Conservation (phyloP, 1,140 invertebrate species). For the Panagrolaimus sp. region DNA sequence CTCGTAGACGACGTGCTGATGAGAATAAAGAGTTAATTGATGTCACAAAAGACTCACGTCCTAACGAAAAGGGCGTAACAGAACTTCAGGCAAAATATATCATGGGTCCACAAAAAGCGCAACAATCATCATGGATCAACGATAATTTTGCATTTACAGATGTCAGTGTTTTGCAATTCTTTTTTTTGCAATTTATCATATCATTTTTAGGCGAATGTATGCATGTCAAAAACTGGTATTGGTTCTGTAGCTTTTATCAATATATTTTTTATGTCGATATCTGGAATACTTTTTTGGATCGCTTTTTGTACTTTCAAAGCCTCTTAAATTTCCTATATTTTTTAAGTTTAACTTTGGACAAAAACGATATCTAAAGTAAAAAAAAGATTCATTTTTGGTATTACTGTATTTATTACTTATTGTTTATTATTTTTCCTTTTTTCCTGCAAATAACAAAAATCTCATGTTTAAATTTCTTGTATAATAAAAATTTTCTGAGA, state of each 20-base stretch:
- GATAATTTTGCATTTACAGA: slow-evolving; percentile 1
- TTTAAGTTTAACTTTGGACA: too few relatives aligned
- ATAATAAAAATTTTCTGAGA: too few relatives aligned
- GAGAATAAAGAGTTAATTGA: background rate
- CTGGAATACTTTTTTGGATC: slow-evolving; percentile 5
- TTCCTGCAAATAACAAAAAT: too few relatives aligned
- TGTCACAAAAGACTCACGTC: background rate
- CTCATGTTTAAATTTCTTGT: too few relatives aligned
- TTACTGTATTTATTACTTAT: too few relatives aligned
- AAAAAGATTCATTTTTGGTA: too few relatives aligned
- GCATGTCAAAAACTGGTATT: slow-evolving; percentile 16
- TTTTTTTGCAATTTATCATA: background rate
- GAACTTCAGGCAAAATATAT: slow-evolving; percentile 7
- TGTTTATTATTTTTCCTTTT: too few relatives aligned
- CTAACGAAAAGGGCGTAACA: slow-evolving; percentile 9
- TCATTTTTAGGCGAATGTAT: slow-evolving; percentile 5
- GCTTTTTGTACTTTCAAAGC: slow-evolving; percentile 2
- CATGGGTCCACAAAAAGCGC: slow-evolving; percentile 9
- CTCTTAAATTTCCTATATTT: background rate
- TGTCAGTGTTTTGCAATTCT: background rate
- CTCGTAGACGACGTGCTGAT: slow-evolving; percentile 33
- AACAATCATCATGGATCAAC: slow-evolving; percentile 3
- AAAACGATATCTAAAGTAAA: too few relatives aligned
- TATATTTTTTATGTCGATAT: background rate
- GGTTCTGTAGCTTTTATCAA: background rate